Base-by-base conservation (phyloP, 2,797 vertebrate species). In the Trichosurus vulpecula region DNA sequence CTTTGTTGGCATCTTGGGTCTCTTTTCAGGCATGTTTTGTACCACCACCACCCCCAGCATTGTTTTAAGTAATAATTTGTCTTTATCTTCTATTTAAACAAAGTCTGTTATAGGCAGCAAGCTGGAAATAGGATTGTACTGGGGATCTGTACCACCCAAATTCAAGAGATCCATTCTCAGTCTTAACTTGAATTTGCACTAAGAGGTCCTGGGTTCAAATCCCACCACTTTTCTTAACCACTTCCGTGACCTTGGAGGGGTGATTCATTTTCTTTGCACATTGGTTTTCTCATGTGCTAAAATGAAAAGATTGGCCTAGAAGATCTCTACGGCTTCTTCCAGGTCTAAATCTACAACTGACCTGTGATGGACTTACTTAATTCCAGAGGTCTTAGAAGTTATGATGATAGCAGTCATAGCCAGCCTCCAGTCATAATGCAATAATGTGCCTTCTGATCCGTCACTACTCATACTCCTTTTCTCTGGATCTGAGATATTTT, bases 1-100 rank as follows among this genome's bases (percentile, higher is more conserved):
- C 53, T 91, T 61, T 91, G 87, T 92, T 4, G 35, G 9, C 52
- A 57, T 57, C 61, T 89, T 91, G 93, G 89, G 91, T 74, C 52
- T 55, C 98, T 94, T 98, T 94, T 35, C 54, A 54, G 92, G 93
- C 52, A 57, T 87, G 52, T 41, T 74, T 93, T 12, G 13, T 41
- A 35, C 90, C n/a, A 11, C 19, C 2, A 4, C n/a, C 9, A 35
- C 13, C 6, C 31, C 16, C 90, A 90, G 87, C 53, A 52, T 92
- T 92, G 94, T 25, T 55, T 52, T 94, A 97, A 93, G 47, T 58
- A 57, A 6, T 35, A 10, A 74, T 93, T 25, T 90, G 25, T n/a
- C 41, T 2, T 2, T 10, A 27, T 94, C 54, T 93, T 92, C 66
- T 11, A 91, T 90, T 54, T 13, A 91, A 41, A 35, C 0, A 52